A percentile compares a stretch with the other conserved stretches of the same genome.
phyloP scores from a whole-genome alignment of 2,888 invertebrate species.

The Drosophila borealis region DNA sequence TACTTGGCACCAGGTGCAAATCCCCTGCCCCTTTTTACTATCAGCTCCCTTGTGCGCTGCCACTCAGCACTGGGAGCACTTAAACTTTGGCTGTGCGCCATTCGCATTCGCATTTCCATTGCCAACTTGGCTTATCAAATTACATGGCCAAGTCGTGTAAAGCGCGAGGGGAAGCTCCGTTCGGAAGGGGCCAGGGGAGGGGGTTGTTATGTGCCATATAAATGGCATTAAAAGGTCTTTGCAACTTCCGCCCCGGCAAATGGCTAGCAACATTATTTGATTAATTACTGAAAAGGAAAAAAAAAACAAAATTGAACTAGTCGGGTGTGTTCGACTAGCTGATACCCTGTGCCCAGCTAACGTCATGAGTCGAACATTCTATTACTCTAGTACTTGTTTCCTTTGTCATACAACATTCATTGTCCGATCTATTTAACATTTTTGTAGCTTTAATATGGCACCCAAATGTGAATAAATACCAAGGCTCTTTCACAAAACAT shows the following conservation, averaged over 20 bases:
- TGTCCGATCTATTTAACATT: too few relatives aligned
- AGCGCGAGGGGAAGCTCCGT: background rate
- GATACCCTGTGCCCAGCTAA: background rate
- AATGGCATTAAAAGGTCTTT: constrained; percentile 61
- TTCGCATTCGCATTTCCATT: constrained; percentile 11
- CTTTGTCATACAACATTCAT: too few relatives aligned
- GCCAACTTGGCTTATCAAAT: constrained; percentile 68
- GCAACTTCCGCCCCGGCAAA: constrained; percentile 52
- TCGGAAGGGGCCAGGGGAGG: background rate
- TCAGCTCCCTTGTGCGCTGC: constrained; percentile 6
- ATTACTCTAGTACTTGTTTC: too few relatives aligned
- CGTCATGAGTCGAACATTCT: too few relatives aligned
- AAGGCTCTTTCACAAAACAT: too few relatives aligned
- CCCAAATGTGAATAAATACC: too few relatives aligned
- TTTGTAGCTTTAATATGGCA: too few relatives aligned
- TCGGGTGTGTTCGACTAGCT: background rate
- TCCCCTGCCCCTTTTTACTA: background rate
- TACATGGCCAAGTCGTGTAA: constrained; percentile 63
- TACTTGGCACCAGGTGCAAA: constrained; percentile 20
- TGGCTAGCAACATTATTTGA: constrained; percentile 57
- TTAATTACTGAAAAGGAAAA: constrained; percentile 36
- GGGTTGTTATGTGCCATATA: constrained; percentile 10
- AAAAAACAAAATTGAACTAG: constrained; percentile 9
- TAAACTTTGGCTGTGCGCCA: constrained; percentile 38
- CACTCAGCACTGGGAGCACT: constrained; percentile 15